These are phyloP conservation scores for Phocides pigmalion DNA, from an alignment of 1,140 invertebrate species.

Conservation along the genomic window DNA sequence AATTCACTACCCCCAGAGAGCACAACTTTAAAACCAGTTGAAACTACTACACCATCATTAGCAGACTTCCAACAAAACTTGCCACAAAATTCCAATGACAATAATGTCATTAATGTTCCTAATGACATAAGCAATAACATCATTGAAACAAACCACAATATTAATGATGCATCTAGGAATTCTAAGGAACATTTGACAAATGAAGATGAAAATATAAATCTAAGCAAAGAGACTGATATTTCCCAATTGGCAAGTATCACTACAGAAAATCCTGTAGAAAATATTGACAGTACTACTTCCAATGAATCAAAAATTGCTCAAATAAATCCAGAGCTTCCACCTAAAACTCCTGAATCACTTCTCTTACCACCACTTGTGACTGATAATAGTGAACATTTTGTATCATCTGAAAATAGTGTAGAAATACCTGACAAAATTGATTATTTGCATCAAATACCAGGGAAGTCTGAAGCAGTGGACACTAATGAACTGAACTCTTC, in stretches of 20 bases:
- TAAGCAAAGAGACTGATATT: constrained; percentile 18
- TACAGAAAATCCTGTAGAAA: constrained; percentile 24
- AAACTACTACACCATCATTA: constrained; percentile 12
- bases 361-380: constrained; percentile 11
- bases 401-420: constrained; percentile 29
- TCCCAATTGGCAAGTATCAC: constrained; percentile 4
- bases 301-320: constrained; percentile 22
- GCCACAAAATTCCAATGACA: constrained; percentile 20
- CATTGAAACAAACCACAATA: constrained; percentile 12
- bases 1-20: constrained; percentile 12
- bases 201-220: constrained; percentile 9
- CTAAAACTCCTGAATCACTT: constrained; percentile 14
- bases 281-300: constrained; percentile 19
- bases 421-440: constrained; percentile 42
- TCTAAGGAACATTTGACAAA: neutral
- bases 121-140: constrained; percentile 6
- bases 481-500: constrained; percentile 47
- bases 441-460: constrained; percentile 37
- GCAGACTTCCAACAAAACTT: constrained; percentile 13
- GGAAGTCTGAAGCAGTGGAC: constrained; percentile 31
- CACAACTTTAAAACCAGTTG: constrained; percentile 5
- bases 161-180: neutral
- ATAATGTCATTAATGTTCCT: constrained; percentile 10
- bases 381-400: constrained; percentile 35
- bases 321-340: constrained; percentile 1